These are phyloP conservation scores for Sclerurus mexicanus DNA, from an alignment of 2,113 vertebrate species.

Conservation along the genomic window DNA sequence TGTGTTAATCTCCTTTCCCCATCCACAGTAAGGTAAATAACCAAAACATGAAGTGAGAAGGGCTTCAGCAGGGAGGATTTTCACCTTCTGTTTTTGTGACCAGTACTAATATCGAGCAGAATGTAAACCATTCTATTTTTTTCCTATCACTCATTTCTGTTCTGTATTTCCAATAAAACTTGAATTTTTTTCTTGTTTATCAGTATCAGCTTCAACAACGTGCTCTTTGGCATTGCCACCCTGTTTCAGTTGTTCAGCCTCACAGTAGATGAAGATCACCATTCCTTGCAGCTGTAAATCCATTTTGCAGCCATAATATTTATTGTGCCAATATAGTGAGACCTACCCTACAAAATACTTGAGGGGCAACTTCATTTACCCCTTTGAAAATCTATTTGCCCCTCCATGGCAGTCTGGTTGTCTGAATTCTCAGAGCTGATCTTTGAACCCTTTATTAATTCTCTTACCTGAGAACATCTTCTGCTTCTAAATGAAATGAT, in stretches of 20 bases:
- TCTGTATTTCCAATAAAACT: conserved; percentile 47
- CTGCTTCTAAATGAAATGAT: background rate
- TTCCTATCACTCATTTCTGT: background rate
- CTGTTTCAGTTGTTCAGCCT: background rate
- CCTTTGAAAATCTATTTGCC: background rate
- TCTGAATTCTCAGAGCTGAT: background rate
- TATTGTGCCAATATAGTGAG: background rate
- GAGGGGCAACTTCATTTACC: background rate
- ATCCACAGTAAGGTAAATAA: background rate
- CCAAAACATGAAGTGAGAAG: background rate
- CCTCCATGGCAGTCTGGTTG: background rate
- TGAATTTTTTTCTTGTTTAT: background rate
- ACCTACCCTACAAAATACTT: background rate
- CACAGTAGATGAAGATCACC: background rate
- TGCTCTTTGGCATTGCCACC: background rate
- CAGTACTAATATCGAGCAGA: background rate
- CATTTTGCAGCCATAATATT: background rate
- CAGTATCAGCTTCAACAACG: background rate
- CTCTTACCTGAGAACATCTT: background rate
- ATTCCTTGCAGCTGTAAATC: background rate
- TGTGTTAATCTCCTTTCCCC: background rate
- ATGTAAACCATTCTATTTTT: background rate
- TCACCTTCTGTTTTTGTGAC: background rate
- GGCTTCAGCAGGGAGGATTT: background rate
- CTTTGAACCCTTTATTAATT: background rate